phyloP scores from a whole-genome alignment of 2,797 vertebrate genomes.

The Pteropus rufus region DNA sequence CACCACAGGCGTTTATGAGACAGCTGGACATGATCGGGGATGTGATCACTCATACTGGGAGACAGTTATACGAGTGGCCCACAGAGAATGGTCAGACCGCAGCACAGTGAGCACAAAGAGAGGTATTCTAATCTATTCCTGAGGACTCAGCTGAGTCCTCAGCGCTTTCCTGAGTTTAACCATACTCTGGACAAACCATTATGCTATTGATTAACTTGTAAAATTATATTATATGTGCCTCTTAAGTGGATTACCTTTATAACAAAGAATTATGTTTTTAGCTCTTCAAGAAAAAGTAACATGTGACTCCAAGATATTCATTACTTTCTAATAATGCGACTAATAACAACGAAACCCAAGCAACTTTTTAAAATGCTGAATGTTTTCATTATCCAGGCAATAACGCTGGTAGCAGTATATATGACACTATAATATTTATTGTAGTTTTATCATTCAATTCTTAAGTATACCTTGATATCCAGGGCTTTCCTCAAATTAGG shows the following conservation, averaged over 20 bases:
- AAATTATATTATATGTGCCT: not conserved
- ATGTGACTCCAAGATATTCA: not conserved
- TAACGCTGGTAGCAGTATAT: not conserved
- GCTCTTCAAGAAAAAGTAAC: not conserved
- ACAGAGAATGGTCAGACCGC: not conserved
- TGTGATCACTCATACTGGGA: not conserved
- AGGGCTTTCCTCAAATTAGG: not conserved
- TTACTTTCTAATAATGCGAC: not conserved
- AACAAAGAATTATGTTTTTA: not conserved
- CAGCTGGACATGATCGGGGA: not conserved
- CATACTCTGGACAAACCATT: not conserved
- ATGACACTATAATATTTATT: not conserved
- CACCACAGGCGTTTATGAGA: not conserved
- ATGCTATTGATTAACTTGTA: not conserved
- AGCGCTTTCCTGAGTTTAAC: not conserved
- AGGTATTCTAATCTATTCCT: not conserved
- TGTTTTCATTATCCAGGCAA: not conserved
- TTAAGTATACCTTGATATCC: not conserved
- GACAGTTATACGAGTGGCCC: not conserved
- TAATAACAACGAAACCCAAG: not conserved
- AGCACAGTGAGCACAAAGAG: not conserved
- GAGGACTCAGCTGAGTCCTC: not conserved
- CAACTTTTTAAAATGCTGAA: conserved; percentile 1
- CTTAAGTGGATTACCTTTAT: not conserved
- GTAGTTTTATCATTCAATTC: not conserved